Evolutionary conservation across 2,797 vertebrate species (phyloP), one percentile per base, ranked within the genome.

Genomic region (Merluccius polli): DNA sequence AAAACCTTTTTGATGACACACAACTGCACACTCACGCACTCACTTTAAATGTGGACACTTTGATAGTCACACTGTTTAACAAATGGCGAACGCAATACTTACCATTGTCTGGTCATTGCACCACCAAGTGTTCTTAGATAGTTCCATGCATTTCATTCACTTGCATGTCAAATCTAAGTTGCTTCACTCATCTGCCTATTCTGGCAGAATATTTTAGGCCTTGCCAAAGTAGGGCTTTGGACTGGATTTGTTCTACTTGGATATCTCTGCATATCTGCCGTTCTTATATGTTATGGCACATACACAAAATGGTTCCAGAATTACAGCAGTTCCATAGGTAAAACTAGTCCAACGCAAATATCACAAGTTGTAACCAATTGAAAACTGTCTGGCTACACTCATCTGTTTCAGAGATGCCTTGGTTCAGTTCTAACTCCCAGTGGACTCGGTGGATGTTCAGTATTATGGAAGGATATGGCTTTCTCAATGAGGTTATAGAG

Each of bases 71-170:
- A 65, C 59, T 27, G 59, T 65, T 65, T 27, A 27, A 65, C 86
- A 90, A 88, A 86, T 88, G 87, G 86, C 72, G 89, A 85, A 93
- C 92, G 90, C 91, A 93, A 93, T 92, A 92, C 90, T 93, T 90
- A 86, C 86, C 89, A 90, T 90, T 85, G 88, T 90, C 87, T 89
- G 83, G 86, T 90, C 89, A 87, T 89, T 88, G 88, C 87, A 91
- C 91, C 90, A 89, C 91, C 85, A 93, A 93, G 92, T 93, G 92
- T 92, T 93, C 91, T 92, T 93, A 93, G 90, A 89, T 89, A 69
- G 89, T 87, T 74, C 82, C 87, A 88, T 81, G 89, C 86, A 87
- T 90, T 85, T 82, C 82, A 74, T 91, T 74, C 82, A 71, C 78
- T 80, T 87, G 89, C 89, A 89, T 87, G 85, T 70, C 76, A 87